Base-by-base conservation (phyloP, 1,140 invertebrate genomes). In the Drosophila kohkoa region DNA sequence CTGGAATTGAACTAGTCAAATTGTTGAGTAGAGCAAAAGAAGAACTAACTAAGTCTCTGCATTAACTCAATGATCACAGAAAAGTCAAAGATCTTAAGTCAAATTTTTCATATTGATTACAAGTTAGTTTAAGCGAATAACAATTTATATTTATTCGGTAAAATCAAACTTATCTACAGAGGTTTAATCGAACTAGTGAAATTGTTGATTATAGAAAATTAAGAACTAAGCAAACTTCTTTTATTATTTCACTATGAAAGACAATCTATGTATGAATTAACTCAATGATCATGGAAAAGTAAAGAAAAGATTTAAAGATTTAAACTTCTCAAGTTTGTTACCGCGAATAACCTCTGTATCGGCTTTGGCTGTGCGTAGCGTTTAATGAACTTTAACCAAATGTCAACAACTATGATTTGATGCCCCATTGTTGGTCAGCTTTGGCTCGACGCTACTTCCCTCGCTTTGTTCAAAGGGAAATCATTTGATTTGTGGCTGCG, bases 351-450 rank as follows among this genome's bases (percentile, higher is more conserved):
- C 5, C 1, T 54, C 41, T 63, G 38, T 65, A 38, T 15, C 38
- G 7, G 15, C 45, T 16, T 54, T 64, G 49, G 46, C 16, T 68
- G 38, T 77, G 68, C 52, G 62, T 70, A 51, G 85, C 85, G 81
- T 89, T 85, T 89, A 89, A 89, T 89, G 85, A 89, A 89, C 85
- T 89, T 73, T 74, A 73, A 57, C 62, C 52, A 69, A 76, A 83
- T 76, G 86, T 89, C 85, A 85, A 71, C 75, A 81, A 69, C 81
- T 79, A 79, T 87, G 82, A 89, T 79, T 81, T 85, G 74, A 68
- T 60, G 57, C 71, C 71, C 71, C 65, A 57, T 45, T 72, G 62
- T 71, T 77, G 63, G 32, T 35, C 15, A n/a, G 16, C 35, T 15
- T 54, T 28, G 20, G 46, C 30, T 25, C n/a, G 13, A 6, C 46